Percentiles rank a stretch among this genome's conserved stretches.
Evolutionary conservation across 1,140 invertebrate genomes (phyloP).

Genomic region (Diorhabda elongata): DNA sequence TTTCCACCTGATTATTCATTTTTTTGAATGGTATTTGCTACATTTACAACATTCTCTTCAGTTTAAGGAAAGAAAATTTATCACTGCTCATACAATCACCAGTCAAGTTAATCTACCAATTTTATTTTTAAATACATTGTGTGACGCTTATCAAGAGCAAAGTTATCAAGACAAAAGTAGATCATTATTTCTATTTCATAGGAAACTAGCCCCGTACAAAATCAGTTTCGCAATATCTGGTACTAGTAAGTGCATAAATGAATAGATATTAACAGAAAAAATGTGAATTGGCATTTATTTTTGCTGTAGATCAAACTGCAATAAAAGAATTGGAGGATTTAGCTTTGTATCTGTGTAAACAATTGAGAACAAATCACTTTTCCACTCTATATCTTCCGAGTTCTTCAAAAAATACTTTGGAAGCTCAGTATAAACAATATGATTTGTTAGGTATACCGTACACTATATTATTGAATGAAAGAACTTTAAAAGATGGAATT

Average conservation of each 20-base stretch:
- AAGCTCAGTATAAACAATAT: conserved; percentile 38
- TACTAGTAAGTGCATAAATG: conserved; percentile 41
- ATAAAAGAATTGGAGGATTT: conserved; percentile 50
- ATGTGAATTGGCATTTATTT: not conserved
- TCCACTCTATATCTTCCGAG: conserved; percentile 43
- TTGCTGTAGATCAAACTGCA: not conserved
- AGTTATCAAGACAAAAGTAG: conserved; percentile 37
- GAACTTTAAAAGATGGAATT: conserved; percentile 68
- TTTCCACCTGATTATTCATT: too few relatives aligned
- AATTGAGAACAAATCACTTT: conserved; percentile 51
- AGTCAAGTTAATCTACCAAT: conserved; percentile 56
- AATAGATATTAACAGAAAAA: not conserved
- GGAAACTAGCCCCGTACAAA: conserved; percentile 70
- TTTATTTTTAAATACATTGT: conserved; percentile 57
- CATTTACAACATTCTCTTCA: conserved; percentile 41
- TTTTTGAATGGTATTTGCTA: not conserved
- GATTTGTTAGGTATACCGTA: conserved; percentile 64
- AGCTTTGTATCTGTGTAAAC: conserved; percentile 50
- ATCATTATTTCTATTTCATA: conserved; percentile 58
- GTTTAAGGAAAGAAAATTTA: conserved; percentile 48
- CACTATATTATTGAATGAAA: conserved; percentile 59
- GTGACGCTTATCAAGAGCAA: conserved; percentile 55
- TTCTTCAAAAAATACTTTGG: conserved; percentile 28
- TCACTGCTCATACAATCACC: conserved; percentile 44
- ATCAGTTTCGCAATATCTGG: conserved; percentile 55